Percentiles rank a stretch among this genome's conserved stretches.
phyloP scores from a whole-genome alignment of 2,113 vertebrate species.

The Mus spicilegus region DNA sequence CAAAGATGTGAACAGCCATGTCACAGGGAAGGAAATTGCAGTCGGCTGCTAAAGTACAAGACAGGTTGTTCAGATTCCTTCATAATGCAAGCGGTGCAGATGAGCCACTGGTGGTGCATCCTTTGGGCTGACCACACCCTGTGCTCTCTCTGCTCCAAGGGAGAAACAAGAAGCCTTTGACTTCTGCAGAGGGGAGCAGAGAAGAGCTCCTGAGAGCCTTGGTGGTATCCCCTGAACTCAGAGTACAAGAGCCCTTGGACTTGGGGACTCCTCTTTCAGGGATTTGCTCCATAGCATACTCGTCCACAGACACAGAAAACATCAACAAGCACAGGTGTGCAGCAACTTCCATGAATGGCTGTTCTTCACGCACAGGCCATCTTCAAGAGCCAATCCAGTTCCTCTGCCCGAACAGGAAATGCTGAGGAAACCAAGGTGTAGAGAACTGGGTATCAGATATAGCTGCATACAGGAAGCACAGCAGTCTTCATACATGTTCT shows the following conservation, averaged over 20 bases:
- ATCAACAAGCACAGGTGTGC: not conserved
- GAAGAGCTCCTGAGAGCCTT: not conserved
- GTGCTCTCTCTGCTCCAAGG: not conserved
- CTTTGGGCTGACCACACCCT: not conserved
- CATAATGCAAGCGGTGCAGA: not conserved
- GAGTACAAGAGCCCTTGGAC: not conserved
- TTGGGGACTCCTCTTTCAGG: not conserved
- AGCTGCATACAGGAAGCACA: not conserved
- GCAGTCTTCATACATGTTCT: not conserved
- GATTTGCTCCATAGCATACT: too few relatives aligned
- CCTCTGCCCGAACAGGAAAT: rapidly evolving
- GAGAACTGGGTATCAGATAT: rapidly evolving
- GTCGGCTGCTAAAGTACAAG: not conserved
- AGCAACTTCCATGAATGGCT: rapidly evolving
- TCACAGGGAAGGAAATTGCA: not conserved
- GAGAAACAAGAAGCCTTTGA: not conserved
- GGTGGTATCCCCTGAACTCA: not conserved
- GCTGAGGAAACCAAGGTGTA: not conserved
- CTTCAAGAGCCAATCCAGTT: rapidly evolving
- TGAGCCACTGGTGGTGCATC: not conserved
- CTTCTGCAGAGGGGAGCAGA: not conserved
- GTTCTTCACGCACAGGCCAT: rapidly evolving
- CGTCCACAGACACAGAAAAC: not conserved
- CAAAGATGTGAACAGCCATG: not conserved
- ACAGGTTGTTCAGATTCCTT: not conserved